These are phyloP conservation scores for Ectropis crepuscularia DNA, from an alignment of 2,888 invertebrate genomes.

Conservation along the genomic window DNA sequence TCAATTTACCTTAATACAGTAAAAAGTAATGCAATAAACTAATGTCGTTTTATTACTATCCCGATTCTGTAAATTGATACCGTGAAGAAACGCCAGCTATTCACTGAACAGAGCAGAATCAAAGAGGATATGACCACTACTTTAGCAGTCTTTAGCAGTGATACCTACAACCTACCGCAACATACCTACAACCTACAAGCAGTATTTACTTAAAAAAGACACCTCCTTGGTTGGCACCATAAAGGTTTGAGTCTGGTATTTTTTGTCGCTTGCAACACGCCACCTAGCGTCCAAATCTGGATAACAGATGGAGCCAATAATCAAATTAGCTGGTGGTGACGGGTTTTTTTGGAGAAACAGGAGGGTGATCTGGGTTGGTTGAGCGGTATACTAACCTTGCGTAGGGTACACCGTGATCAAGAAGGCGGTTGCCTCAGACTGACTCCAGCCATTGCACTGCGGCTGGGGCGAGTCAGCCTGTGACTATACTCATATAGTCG, in stretches of 20 bases:
- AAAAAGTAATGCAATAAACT: neutral
- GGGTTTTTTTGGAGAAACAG: constrained; percentile 51
- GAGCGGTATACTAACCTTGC: constrained; percentile 87
- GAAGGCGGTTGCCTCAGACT: constrained; percentile 86
- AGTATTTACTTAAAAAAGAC: too few relatives aligned
- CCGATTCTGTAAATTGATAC: neutral
- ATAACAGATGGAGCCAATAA: constrained; percentile 70
- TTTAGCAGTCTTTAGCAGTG: too few relatives aligned
- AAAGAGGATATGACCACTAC: too few relatives aligned
- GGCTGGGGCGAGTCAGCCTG: constrained; percentile 85
- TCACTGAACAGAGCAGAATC: too few relatives aligned
- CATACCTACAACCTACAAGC: too few relatives aligned
- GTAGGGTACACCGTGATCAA: constrained; percentile 90
- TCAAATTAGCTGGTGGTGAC: constrained; percentile 62
- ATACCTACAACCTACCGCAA: too few relatives aligned
- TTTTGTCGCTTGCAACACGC: constrained; percentile 8
- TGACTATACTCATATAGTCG: constrained; percentile 85
- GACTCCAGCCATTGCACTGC: constrained; percentile 88
- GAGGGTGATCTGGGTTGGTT: constrained; percentile 39
- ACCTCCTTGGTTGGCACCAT: too few relatives aligned
- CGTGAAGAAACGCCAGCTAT: too few relatives aligned
- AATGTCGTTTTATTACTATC: neutral
- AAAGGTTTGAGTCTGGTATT: too few relatives aligned
- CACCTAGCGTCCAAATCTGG: constrained; percentile 20
- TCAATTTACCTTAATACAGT: constrained; percentile 3